Evolutionary conservation across 2,113 vertebrate species (phyloP), one percentile per base, ranked within the genome.

Genomic region (Phyllopteryx taeniolatus): DNA sequence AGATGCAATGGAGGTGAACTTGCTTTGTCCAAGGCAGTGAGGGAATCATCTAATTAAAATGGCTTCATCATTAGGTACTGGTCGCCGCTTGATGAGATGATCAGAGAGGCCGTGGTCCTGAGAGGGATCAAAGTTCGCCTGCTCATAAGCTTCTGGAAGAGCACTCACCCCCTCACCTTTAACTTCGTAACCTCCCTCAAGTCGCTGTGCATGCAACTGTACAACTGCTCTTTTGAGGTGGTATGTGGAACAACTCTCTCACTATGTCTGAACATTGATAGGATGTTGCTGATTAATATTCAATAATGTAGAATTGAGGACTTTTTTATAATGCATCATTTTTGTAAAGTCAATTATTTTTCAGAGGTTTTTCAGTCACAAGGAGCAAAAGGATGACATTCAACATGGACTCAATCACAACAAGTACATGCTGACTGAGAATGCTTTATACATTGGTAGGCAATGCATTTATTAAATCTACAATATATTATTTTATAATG

Each of bases 361-460:
- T 44, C 81, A 91, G 90, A 59, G 51, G 17, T 91, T 90, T 76
- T 91, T 91, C n/a, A 84, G 73, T 61, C 80, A 83, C 59, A 86
- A 80, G 66, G 81, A 86, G 44, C 74, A 77, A 35, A 82, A 67
- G 4, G 77, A 86, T 1, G 86, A 88, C 44, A 17, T 76, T 72
- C 81, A 90, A 51, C 73, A 83, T 20, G 79, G 83, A 11, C 87
- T 90, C 65, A 91, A 90, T 79, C 85, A 91, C 83, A 90, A 91
- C 84, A 91, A 90, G 75, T 91, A 91, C 68, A 81, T 91, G 77
- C 87, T 91, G 83, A 91, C 90, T 0, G 90, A 91, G 73, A 89
- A 81, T 19, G 76, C 87, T 3, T 5, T 85, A 22, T 91, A 91
- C 66, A 77, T 91, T 4, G 90, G 90, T 91, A 86, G 1, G 86